Evolutionary conservation across 2,797 vertebrate species (phyloP).

Genomic region (Acridotheres tristis): DNA sequence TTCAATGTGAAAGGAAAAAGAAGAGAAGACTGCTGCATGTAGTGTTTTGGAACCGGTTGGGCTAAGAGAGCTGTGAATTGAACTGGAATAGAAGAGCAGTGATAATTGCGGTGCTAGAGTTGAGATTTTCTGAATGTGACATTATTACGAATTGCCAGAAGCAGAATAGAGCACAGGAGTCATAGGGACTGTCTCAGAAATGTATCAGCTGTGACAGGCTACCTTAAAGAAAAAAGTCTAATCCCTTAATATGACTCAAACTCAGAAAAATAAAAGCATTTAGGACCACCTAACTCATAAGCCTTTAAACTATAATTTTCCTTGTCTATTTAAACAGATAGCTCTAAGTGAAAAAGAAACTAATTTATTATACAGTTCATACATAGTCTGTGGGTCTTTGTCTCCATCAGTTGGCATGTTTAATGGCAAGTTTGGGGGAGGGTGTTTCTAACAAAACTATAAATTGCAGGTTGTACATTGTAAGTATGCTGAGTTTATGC

Average conservation of each 20-base stretch:
- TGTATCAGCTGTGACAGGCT: constrained; percentile 28
- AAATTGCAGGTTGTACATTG: neutral
- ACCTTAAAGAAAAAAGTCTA: constrained; percentile 16
- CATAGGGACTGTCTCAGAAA: neutral
- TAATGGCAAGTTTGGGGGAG: neutral
- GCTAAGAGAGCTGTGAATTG: neutral
- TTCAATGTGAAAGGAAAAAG: neutral
- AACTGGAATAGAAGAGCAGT: neutral
- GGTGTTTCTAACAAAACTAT: neutral
- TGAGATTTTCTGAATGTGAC: constrained; percentile 55
- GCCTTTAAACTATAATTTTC: neutral
- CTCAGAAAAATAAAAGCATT: constrained; percentile 18
- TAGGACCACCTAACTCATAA: neutral
- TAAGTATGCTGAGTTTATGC: neutral
- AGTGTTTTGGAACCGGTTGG: neutral
- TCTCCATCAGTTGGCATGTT: neutral
- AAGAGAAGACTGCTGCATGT: neutral
- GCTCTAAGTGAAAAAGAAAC: neutral
- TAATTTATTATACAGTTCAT: neutral
- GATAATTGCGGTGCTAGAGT: neutral
- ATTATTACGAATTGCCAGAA: constrained; percentile 37
- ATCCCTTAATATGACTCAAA: neutral
- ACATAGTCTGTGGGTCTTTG: neutral
- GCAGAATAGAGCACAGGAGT: neutral
- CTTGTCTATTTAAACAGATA: neutral